Conservation (phyloP, 2,113 vertebrate species). For the Crotalus viridis region DNA sequence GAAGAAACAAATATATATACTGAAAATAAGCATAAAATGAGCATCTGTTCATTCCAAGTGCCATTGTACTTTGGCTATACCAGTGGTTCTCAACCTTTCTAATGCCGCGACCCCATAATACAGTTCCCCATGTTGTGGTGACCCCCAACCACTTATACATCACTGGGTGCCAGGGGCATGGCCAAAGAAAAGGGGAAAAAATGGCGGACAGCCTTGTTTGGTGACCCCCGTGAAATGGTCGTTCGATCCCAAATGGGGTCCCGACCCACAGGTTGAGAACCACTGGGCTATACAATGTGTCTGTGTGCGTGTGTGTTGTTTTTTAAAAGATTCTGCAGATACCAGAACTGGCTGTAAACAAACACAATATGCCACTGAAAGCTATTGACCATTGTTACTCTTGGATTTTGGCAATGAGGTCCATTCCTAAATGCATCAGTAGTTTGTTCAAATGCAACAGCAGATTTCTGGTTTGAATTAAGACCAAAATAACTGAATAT, state of each 20-base stretch:
- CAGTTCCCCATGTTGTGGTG: too few relatives aligned
- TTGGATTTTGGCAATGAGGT: not conserved
- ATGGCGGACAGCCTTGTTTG: too few relatives aligned
- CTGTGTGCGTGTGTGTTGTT: not conserved
- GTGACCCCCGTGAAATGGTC: too few relatives aligned
- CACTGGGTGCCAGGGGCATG: too few relatives aligned
- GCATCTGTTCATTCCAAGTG: not conserved
- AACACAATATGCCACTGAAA: not conserved
- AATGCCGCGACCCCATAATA: too few relatives aligned
- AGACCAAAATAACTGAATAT: not conserved
- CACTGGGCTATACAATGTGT: not conserved
- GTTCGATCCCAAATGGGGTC: too few relatives aligned
- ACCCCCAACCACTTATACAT: too few relatives aligned
- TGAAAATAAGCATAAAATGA: not conserved
- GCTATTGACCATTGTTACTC: not conserved
- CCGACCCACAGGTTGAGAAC: too few relatives aligned
- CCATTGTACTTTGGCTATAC: not conserved
- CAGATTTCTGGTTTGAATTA: not conserved
- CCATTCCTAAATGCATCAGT: not conserved
- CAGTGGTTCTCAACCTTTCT: too few relatives aligned
- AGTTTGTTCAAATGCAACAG: not conserved
- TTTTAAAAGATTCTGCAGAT: not conserved
- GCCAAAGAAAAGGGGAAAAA: too few relatives aligned
- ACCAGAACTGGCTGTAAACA: not conserved
- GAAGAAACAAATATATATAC: not conserved